A percentile compares a stretch with the other conserved stretches of the same genome.
These are phyloP conservation scores for Sebastes kiyomatsui DNA, from an alignment of 2,797 vertebrate genomes.

Conservation along the genomic window DNA sequence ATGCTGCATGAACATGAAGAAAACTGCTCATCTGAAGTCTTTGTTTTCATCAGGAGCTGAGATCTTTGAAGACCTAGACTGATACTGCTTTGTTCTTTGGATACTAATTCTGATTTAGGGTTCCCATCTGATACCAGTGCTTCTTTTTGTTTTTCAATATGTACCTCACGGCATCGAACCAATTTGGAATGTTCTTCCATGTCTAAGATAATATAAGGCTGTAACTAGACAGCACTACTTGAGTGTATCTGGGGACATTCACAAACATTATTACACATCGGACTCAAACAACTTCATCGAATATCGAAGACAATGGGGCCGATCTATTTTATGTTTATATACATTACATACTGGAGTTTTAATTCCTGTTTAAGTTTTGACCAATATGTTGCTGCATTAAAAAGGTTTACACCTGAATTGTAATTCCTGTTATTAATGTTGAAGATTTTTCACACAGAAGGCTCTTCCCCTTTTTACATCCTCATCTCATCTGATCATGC, in stretches of 20 bases:
- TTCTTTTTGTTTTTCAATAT: background rate
- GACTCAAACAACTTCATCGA: too few species aligned
- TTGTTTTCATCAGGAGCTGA: background rate
- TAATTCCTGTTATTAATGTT: too few species aligned
- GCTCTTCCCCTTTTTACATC: too few species aligned
- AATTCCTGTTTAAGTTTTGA: too few species aligned
- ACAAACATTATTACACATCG: too few species aligned
- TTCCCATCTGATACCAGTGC: background rate
- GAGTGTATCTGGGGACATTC: background rate
- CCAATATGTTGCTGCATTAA: too few species aligned
- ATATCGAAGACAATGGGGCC: too few species aligned
- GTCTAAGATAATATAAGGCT: background rate
- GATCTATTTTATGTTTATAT: too few species aligned
- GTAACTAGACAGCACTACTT: background rate
- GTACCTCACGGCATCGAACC: background rate
- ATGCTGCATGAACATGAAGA: conserved; percentile 7
- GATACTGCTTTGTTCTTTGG: background rate
- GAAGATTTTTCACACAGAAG: too few species aligned
- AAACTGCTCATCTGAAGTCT: background rate
- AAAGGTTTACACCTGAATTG: too few species aligned
- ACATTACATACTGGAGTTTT: too few species aligned
- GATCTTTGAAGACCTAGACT: background rate
- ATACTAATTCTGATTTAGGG: background rate
- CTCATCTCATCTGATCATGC: too few species aligned
- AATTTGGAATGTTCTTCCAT: background rate